These are phyloP conservation scores for Cataglyphis altisquamis DNA, from an alignment of 2,888 invertebrate species.

Conservation along the genomic window DNA sequence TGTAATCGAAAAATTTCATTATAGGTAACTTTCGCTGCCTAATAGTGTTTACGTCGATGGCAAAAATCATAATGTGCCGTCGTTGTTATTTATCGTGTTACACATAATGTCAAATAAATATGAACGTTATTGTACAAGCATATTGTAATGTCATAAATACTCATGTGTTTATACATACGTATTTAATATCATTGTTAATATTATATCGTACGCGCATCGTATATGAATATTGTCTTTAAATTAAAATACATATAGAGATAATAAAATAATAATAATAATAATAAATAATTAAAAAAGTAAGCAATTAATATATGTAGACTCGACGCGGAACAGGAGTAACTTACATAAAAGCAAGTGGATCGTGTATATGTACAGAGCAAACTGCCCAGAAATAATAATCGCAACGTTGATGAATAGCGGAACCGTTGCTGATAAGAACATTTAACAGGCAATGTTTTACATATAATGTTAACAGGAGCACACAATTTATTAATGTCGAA, in stretches of 20 bases:
- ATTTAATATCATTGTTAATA: not conserved
- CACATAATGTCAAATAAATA: not conserved
- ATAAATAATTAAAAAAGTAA: not conserved
- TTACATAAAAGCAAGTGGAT: constrained; percentile 36
- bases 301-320: constrained; percentile 7
- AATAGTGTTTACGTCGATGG: not conserved
- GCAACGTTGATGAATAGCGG: constrained; percentile 27
- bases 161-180: not conserved
- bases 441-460: not conserved
- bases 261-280: not conserved
- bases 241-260: not conserved
- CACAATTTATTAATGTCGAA: constrained; percentile 12
- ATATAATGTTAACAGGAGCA: not conserved
- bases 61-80: not conserved
- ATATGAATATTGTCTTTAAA: not conserved
- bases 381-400: constrained; percentile 63
- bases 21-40: constrained; percentile 3
- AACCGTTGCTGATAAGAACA: constrained; percentile 1
- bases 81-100: constrained; percentile 5
- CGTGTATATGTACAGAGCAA: constrained; percentile 19
- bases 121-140: not conserved
- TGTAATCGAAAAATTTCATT: constrained; percentile 28
- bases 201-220: not conserved
- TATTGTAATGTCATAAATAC: not conserved
- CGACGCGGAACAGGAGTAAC: not conserved